phyloP scores from a whole-genome alignment of 2,797 vertebrate species.

The Picus viridis region DNA sequence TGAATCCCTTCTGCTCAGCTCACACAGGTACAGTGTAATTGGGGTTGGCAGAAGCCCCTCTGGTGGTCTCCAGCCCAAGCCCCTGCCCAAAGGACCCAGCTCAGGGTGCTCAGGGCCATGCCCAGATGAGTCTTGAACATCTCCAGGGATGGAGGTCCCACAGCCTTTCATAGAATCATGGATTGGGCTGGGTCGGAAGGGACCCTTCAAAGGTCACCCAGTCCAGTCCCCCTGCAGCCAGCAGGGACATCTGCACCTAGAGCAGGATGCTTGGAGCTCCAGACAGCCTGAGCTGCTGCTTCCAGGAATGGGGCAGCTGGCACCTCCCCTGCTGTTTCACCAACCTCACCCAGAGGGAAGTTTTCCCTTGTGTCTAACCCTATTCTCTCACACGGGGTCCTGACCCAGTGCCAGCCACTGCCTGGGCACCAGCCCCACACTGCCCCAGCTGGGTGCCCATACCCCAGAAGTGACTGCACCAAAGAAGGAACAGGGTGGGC shows the following conservation, averaged over 20 bases:
- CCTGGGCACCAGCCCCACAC: not conserved
- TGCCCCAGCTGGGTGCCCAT: not conserved
- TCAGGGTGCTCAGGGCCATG: accelerated
- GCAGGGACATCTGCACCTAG: too few relatives aligned
- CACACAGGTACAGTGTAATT: not conserved
- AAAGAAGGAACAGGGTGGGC: not conserved
- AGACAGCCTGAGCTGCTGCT: too few relatives aligned
- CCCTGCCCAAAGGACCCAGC: not conserved
- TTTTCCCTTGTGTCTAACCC: not conserved
- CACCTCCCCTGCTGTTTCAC: not conserved
- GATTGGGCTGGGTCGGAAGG: too few relatives aligned
- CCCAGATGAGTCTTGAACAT: not conserved
- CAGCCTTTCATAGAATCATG: not conserved
- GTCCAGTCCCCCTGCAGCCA: too few relatives aligned
- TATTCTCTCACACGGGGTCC: accelerated
- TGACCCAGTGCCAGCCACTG: accelerated
- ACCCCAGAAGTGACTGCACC: not conserved
- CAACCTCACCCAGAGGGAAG: not conserved
- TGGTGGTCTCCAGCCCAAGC: not conserved
- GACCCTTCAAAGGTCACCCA: too few relatives aligned
- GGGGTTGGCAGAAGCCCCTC: accelerated
- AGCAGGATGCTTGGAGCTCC: too few relatives aligned
- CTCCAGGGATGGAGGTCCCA: not conserved
- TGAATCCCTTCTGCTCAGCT: not conserved
- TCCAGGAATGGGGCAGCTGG: too few relatives aligned